Percentiles rank a stretch among this genome's conserved stretches.
Conservation (phyloP, 1,140 invertebrate genomes). For the Aphaenogaster ashmeadi region DNA sequence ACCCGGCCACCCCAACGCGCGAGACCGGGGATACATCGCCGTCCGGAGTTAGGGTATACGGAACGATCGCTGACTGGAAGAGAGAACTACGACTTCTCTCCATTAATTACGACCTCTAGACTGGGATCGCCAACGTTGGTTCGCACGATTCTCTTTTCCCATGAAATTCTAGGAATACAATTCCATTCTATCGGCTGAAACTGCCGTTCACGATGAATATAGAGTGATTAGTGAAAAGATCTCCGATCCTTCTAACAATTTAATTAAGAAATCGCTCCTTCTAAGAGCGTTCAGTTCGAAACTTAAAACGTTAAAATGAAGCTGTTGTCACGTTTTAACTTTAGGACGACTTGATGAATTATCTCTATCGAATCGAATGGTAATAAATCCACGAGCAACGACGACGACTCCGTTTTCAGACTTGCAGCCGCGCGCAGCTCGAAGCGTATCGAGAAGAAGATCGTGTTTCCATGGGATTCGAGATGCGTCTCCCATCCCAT, state of each 20-base stretch:
- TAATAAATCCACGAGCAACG: background rate
- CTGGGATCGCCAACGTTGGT: background rate
- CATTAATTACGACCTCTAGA: slow-evolving; percentile 32
- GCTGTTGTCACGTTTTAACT: background rate
- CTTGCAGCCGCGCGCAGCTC: slow-evolving; percentile 62
- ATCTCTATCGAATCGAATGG: background rate
- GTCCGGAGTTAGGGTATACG: slow-evolving; percentile 68
- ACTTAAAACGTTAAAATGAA: background rate
- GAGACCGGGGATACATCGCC: slow-evolving; percentile 61
- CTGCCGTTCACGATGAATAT: background rate
- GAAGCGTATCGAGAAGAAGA: slow-evolving; percentile 75
- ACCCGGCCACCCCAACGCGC: slow-evolving; percentile 79
- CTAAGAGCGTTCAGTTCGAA: background rate
- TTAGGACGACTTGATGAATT: background rate
- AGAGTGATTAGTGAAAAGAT: background rate
- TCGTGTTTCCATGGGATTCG: slow-evolving; percentile 80
- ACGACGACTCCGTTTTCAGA: slow-evolving; percentile 48
- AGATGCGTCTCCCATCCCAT: slow-evolving; percentile 74
- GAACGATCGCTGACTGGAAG: slow-evolving; percentile 69
- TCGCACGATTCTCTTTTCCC: slow-evolving; percentile 5
- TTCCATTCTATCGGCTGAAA: background rate
- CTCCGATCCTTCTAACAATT: background rate
- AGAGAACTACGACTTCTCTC: slow-evolving; percentile 23
- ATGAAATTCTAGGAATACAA: background rate
- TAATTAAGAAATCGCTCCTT: background rate